Conservation (phyloP, 2,113 vertebrate species). For the Paedocypris sp. region DNA sequence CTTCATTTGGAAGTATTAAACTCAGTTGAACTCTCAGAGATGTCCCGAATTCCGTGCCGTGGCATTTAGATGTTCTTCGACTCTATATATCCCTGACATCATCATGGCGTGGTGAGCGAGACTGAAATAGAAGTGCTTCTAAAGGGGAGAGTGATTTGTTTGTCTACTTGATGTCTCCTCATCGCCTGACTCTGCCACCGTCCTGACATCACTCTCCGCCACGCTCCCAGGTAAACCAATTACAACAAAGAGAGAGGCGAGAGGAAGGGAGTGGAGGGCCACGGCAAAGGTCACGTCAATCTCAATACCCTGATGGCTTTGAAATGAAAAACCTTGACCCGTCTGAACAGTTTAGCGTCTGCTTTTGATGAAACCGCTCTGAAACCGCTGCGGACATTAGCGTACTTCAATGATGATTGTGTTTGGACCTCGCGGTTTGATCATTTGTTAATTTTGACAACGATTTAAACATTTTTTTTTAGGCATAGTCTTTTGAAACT, state of each 20-base stretch:
- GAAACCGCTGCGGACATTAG: too few species aligned
- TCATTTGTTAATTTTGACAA: too few species aligned
- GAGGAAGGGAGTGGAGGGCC: neutral
- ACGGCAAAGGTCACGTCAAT: conserved; percentile 25
- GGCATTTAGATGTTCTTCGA: too few species aligned
- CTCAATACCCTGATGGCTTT: conserved; percentile 29
- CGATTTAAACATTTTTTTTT: too few species aligned
- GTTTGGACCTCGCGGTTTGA: too few species aligned
- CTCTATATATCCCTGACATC: neutral
- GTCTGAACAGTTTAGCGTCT: conserved; percentile 40
- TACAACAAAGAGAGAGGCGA: conserved; percentile 11
- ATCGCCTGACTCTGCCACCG: conserved; percentile 7
- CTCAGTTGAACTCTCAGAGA: too few species aligned
- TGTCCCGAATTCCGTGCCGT: too few species aligned
- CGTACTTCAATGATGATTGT: too few species aligned
- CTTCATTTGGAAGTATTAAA: too few species aligned
- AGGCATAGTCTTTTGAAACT: too few species aligned
- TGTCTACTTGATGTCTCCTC: conserved; percentile 8
- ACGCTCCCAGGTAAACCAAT: conserved; percentile 31
- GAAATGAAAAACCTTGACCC: conserved; percentile 40
- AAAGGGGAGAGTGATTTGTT: neutral
- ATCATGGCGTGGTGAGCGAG: neutral
- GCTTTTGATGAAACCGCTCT: too few species aligned
- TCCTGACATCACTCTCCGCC: conserved; percentile 18
- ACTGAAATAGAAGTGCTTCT: neutral